Evolutionary conservation across 2,113 vertebrate species (phyloP).

Genomic region (Saccopteryx bilineata): DNA sequence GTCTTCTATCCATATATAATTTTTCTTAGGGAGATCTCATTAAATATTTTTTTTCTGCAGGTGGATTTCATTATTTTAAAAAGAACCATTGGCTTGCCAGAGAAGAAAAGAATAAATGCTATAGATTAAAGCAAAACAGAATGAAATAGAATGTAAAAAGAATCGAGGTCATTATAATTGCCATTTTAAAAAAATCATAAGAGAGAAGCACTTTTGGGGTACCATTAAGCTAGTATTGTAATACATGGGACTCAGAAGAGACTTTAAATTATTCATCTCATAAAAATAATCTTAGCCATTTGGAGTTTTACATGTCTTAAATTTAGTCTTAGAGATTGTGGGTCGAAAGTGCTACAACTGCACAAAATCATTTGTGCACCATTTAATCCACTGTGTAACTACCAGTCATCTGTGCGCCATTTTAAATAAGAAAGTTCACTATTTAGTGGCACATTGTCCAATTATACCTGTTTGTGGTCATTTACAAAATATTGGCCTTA

Average conservation of each 20-base stretch:
- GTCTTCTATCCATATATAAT: not conserved
- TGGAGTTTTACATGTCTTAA: not conserved
- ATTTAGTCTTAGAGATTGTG: not conserved
- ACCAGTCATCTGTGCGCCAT: too few relatives aligned
- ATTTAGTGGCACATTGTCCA: not conserved
- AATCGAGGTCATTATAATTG: not conserved
- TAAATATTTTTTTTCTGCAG: conserved; percentile 36
- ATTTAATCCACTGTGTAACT: too few relatives aligned
- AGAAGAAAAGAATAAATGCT: not conserved
- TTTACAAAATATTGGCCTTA: not conserved
- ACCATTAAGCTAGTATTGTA: conserved; percentile 15
- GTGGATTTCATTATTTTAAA: conserved; percentile 39
- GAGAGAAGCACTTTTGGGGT: not conserved
- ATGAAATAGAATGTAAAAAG: not conserved
- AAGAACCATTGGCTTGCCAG: not conserved
- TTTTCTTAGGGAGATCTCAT: not conserved
- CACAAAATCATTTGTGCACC: not conserved
- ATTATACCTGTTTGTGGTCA: not conserved
- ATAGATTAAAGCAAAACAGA: not conserved
- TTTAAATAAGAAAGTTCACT: not conserved
- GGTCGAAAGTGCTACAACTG: not conserved
- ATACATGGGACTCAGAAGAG: not conserved
- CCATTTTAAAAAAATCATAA: conserved; percentile 27
- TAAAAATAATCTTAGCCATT: not conserved
- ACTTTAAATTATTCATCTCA: not conserved